Evolutionary conservation across 2,797 vertebrate genomes (phyloP).

Genomic region (Lacerta viridis): DNA sequence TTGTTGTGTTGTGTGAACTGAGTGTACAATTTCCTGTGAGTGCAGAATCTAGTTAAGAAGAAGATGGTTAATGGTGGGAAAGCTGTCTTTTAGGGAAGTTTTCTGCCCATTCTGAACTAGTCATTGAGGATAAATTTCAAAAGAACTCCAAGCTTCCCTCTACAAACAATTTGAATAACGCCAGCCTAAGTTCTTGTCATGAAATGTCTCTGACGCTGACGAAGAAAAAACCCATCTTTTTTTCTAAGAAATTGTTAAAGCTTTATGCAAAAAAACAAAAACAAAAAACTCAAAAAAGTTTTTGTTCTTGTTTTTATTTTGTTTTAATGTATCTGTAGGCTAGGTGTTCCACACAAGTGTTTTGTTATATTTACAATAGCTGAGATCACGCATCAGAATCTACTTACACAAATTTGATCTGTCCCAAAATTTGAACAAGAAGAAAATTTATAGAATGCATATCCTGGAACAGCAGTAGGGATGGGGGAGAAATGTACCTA

Average conservation of each 20-base stretch:
- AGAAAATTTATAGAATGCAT: conserved; percentile 56
- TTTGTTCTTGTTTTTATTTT: background rate
- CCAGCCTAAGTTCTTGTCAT: conserved; percentile 67
- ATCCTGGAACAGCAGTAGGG: conserved; percentile 8
- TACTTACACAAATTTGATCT: conserved; percentile 58
- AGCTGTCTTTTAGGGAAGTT: background rate
- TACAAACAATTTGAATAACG: background rate
- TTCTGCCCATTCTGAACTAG: background rate
- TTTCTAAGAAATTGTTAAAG: conserved; percentile 53
- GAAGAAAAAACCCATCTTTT: conserved; percentile 38
- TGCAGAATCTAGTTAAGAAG: background rate
- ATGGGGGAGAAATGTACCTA: too few relatives aligned
- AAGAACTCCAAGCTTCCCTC: background rate
- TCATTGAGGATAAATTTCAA: background rate
- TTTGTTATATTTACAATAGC: conserved; percentile 59
- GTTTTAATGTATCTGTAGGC: conserved; percentile 60
- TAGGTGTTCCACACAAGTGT: conserved; percentile 61
- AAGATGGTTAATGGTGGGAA: background rate
- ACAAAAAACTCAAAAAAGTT: background rate
- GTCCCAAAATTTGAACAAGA: conserved; percentile 71
- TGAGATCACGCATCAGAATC: conserved; percentile 44
- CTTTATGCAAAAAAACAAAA: conserved; percentile 36
- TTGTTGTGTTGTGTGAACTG: background rate
- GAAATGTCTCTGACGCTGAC: conserved; percentile 44
- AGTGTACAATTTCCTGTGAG: background rate